Evolutionary conservation across 2,113 vertebrate genomes (phyloP).

Genomic region (Rhinoptilus africanus): DNA sequence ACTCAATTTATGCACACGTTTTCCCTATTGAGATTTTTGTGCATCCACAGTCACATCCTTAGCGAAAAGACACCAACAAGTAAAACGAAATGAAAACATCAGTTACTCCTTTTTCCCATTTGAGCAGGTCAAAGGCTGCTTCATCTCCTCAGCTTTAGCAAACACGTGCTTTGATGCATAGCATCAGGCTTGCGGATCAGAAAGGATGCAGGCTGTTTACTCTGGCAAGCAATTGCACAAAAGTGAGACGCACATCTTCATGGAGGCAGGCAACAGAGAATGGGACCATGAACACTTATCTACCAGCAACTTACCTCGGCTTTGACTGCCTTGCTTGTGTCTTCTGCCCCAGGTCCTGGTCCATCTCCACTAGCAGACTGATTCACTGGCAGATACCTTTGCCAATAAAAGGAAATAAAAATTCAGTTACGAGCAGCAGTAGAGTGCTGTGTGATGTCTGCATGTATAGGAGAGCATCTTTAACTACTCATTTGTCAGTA

Average conservation of each 20-base stretch:
- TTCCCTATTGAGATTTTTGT: neutral
- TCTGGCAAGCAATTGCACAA: neutral
- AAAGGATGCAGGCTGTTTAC: neutral
- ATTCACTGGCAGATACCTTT: neutral
- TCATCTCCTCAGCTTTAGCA: neutral
- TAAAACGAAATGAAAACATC: neutral
- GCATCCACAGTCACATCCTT: neutral
- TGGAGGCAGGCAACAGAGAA: neutral
- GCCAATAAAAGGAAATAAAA: neutral
- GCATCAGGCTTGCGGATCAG: neutral
- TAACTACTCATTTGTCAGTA: neutral
- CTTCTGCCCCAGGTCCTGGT: neutral
- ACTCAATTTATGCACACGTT: neutral
- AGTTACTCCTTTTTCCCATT: neutral
- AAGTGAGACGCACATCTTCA: neutral
- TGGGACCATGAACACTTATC: neutral
- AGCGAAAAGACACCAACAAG: rapidly evolving
- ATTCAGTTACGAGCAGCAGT: neutral
- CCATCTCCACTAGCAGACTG: neutral
- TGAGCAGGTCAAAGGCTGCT: neutral
- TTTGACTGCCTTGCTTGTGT: neutral
- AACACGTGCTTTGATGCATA: neutral
- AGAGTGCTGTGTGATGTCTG: neutral
- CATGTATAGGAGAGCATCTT: neutral
- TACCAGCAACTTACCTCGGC: neutral